Evolutionary conservation across 2,797 vertebrate genomes (phyloP).

Genomic region (Mycteria americana): DNA sequence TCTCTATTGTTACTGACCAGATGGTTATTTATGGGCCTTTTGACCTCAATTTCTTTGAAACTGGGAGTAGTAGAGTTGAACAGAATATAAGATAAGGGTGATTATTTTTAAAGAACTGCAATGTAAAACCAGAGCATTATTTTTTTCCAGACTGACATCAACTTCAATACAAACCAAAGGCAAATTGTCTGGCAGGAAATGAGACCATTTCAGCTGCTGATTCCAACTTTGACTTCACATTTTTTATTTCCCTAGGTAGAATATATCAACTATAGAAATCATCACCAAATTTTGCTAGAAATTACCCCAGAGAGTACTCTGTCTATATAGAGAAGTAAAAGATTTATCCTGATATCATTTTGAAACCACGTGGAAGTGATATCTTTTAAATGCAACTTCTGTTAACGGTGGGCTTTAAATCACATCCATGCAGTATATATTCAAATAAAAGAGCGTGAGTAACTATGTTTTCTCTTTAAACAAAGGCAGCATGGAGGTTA

Average conservation of each 20-base stretch:
- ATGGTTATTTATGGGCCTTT: constrained; percentile 41
- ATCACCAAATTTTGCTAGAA: constrained; percentile 13
- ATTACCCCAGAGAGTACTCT: background rate
- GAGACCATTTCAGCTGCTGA: background rate
- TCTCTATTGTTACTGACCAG: constrained; percentile 33
- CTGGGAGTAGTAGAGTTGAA: background rate
- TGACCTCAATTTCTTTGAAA: constrained; percentile 39
- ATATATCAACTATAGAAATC: constrained; percentile 12
- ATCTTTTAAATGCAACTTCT: background rate
- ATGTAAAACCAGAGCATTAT: background rate
- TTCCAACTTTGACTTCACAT: constrained; percentile 23
- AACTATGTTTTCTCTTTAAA: background rate
- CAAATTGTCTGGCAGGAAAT: constrained; percentile 38
- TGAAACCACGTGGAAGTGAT: background rate
- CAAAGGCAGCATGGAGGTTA: background rate
- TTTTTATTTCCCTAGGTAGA: constrained; percentile 34
- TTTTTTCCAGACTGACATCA: constrained; percentile 1
- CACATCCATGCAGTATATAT: background rate
- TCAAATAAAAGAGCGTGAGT: background rate
- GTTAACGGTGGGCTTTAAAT: constrained; percentile 1
- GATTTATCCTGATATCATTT: background rate
- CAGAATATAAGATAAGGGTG: background rate
- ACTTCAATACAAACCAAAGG: constrained; percentile 18
- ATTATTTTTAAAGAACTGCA: constrained; percentile 45
- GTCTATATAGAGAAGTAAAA: background rate